Conservation (phyloP, 2,797 vertebrate genomes). For the Rhinatrema bivittatum region DNA sequence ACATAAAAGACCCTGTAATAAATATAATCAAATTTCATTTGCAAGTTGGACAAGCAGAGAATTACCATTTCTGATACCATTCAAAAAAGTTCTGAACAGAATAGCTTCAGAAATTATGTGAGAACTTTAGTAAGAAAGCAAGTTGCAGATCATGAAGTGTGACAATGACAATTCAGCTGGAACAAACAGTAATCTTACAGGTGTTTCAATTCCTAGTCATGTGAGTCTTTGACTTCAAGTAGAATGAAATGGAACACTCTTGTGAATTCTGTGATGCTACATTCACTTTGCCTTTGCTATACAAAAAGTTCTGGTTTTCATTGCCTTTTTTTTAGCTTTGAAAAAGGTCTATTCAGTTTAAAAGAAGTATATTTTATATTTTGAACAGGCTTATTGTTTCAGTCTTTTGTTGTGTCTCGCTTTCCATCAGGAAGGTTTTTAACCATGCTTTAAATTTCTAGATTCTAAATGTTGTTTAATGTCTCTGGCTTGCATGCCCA, state of each 20-base stretch:
- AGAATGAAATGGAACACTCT: constrained; percentile 15
- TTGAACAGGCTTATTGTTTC: constrained; percentile 14
- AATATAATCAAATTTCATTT: constrained; percentile 5
- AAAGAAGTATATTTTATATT: constrained; percentile 4
- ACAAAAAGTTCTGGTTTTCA: constrained; percentile 5
- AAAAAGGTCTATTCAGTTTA: neutral
- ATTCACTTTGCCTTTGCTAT: constrained; percentile 24
- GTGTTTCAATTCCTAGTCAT: constrained; percentile 14
- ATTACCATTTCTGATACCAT: constrained; percentile 14
- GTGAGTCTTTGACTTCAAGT: constrained; percentile 13
- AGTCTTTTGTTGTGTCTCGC: neutral
- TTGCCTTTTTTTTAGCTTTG: constrained; percentile 2
- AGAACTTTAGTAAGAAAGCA: constrained; percentile 7
- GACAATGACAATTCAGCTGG: constrained; percentile 25
- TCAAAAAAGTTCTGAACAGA: constrained; percentile 13
- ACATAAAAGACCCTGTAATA: constrained; percentile 12
- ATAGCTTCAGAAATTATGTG: too few relatives aligned
- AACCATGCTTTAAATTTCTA: too few relatives aligned
- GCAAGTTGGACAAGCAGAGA: constrained; percentile 16
- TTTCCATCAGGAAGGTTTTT: neutral
- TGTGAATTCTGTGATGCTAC: constrained; percentile 6
- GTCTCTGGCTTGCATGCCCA: too few relatives aligned
- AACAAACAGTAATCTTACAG: constrained; percentile 31
- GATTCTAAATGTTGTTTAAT: too few relatives aligned
- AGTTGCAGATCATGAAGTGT: constrained; percentile 19